Percentiles rank a stretch among this genome's conserved stretches.
Conservation (phyloP, 2,888 invertebrate genomes). For the Cataglyphis altisquamis region DNA sequence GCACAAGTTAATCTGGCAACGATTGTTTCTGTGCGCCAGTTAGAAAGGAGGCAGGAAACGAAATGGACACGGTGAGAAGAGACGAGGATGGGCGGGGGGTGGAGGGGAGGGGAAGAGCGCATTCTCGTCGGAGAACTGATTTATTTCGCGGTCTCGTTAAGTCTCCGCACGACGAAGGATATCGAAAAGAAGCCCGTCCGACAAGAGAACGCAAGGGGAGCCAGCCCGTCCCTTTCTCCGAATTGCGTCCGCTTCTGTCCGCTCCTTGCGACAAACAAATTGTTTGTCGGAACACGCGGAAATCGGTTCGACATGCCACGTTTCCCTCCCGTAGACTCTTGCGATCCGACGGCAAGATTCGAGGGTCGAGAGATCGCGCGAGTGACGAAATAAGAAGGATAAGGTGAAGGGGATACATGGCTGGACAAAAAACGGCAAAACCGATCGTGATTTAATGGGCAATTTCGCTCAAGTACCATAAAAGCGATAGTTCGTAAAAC, state of each 20-base stretch:
- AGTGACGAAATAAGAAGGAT: conserved; percentile 64
- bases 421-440: conserved; percentile 45
- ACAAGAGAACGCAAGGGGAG: conserved; percentile 60
- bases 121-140: conserved; percentile 75
- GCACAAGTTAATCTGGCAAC: conserved; percentile 68
- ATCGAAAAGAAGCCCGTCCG: conserved; percentile 56
- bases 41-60: conserved; percentile 9
- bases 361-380: conserved; percentile 58
- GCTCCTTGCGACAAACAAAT: conserved; percentile 72
- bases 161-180: conserved; percentile 62
- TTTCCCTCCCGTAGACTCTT: conserved; percentile 49
- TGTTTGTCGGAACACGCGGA: conserved; percentile 75
- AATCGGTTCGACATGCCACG: conserved; percentile 65
- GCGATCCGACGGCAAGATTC: conserved; percentile 57
- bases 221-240: conserved; percentile 30
- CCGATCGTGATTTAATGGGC: conserved; percentile 49
- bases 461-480: conserved; percentile 36
- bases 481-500: conserved; percentile 43
- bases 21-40: conserved; percentile 68
- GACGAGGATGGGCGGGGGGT: conserved; percentile 53
- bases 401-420: conserved; percentile 36
- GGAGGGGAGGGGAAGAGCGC: conserved; percentile 56
- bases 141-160: conserved; percentile 79
- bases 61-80: conserved; percentile 23
- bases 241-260: conserved; percentile 54